Evolutionary conservation across 2,113 vertebrate species (phyloP).

Genomic region (Urocynchramus pylzowi): DNA sequence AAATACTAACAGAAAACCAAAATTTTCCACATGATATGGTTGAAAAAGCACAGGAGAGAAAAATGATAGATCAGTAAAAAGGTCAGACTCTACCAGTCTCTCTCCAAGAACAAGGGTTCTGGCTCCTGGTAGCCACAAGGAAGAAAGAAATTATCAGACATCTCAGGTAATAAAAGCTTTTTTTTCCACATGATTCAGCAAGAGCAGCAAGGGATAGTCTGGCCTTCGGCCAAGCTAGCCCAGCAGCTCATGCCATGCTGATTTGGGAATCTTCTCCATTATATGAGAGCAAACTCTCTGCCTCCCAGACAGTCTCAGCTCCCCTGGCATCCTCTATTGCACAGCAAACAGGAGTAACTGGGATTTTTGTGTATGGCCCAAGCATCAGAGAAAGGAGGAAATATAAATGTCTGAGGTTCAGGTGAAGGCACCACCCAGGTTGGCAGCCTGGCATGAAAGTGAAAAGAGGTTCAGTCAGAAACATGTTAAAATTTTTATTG

Average conservation of each 20-base stretch:
- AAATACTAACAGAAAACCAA: neutral
- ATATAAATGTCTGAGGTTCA: neutral
- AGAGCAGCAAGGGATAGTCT: neutral
- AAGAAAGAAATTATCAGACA: neutral
- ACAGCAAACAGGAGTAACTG: neutral
- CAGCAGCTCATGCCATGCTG: accelerated
- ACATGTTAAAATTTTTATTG: neutral
- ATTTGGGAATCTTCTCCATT: neutral
- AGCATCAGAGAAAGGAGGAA: neutral
- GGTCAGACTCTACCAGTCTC: neutral
- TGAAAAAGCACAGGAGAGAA: neutral
- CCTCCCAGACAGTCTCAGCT: neutral
- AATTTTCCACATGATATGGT: neutral
- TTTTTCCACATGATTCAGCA: neutral
- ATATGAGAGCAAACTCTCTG: neutral
- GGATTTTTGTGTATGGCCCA: neutral
- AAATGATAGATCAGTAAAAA: neutral
- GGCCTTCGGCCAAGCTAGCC: neutral
- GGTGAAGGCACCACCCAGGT: neutral
- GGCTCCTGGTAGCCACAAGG: neutral
- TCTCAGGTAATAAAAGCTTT: neutral
- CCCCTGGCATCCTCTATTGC: neutral
- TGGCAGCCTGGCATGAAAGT: neutral
- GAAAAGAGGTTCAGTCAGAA: neutral
- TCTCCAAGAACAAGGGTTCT: neutral